These are phyloP conservation scores for Jacana jacana DNA, from an alignment of 2,113 vertebrate genomes.

Conservation along the genomic window DNA sequence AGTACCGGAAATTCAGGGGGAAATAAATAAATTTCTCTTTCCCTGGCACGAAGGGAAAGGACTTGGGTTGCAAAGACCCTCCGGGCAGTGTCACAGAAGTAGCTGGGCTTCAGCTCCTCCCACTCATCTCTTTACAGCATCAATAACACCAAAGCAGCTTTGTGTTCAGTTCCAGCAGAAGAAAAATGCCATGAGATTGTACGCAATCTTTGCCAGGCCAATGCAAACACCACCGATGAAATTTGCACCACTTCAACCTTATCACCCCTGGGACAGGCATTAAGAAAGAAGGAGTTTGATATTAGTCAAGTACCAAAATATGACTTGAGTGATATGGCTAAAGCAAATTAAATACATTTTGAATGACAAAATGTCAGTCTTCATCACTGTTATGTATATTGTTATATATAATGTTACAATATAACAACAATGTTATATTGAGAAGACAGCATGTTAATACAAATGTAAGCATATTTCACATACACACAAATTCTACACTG, in stretches of 20 bases:
- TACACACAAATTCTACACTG: background rate
- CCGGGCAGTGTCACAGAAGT: background rate
- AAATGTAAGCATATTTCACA: background rate
- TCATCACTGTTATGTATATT: background rate
- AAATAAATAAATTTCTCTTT: background rate
- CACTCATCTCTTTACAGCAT: background rate
- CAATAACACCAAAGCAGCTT: background rate
- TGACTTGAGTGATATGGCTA: background rate
- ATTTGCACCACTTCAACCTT: background rate
- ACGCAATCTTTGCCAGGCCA: background rate
- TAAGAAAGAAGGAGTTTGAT: background rate
- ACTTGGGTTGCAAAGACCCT: background rate
- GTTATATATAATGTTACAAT: too few relatives aligned
- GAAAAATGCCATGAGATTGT: background rate
- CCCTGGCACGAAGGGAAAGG: background rate
- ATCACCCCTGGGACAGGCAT: background rate
- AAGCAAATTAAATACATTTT: background rate
- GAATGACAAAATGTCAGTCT: background rate
- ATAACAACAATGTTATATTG: background rate
- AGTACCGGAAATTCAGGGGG: background rate
- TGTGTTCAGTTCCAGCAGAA: background rate
- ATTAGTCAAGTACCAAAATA: background rate
- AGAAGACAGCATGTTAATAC: background rate
- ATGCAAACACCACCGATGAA: background rate
- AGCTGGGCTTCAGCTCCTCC: background rate